These are phyloP conservation scores for Zygogramma bicolorata DNA, from an alignment of 2,888 invertebrate genomes.

Conservation along the genomic window DNA sequence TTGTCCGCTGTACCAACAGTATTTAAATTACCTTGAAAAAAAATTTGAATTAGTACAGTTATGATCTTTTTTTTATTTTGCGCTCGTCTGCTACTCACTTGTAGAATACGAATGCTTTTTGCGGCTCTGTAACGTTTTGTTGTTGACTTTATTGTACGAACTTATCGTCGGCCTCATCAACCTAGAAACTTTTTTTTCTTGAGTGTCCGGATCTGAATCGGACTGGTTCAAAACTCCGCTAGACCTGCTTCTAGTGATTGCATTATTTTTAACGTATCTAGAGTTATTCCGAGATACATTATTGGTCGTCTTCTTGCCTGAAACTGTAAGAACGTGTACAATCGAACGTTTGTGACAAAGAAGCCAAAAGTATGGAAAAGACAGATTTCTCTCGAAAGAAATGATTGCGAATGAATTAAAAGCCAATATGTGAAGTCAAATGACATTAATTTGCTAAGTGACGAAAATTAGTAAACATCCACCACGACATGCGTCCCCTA, in stretches of 20 bases:
- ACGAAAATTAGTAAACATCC: not conserved
- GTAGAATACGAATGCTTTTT: slow-evolving; percentile 63
- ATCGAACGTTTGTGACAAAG: not conserved
- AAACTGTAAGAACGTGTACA: slow-evolving; percentile 60
- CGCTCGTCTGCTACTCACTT: slow-evolving; percentile 49
- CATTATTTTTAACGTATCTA: slow-evolving; percentile 61
- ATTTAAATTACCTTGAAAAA: slow-evolving; percentile 76
- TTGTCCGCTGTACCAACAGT: slow-evolving; percentile 79
- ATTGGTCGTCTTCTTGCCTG: slow-evolving; percentile 67
- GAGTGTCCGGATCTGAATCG: slow-evolving; percentile 75
- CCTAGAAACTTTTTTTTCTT: slow-evolving; percentile 67
- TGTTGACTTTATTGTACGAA: slow-evolving; percentile 75
- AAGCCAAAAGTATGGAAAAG: not conserved
- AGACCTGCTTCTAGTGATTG: slow-evolving; percentile 81
- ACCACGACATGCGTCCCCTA: slow-evolving; percentile 4
- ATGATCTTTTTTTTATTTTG: no score
- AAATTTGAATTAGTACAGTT: no score
- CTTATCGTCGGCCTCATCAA: slow-evolving; percentile 85
- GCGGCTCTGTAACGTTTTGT: slow-evolving; percentile 56
- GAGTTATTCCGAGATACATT: slow-evolving; percentile 58
- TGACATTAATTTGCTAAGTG: slow-evolving; percentile 2
- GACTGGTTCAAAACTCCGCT: slow-evolving; percentile 87
- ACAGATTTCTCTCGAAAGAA: not conserved
- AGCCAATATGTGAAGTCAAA: not conserved
- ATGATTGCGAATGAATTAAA: not conserved